phyloP scores from a whole-genome alignment of 2,797 vertebrate genomes.

The Callimico goeldii region DNA sequence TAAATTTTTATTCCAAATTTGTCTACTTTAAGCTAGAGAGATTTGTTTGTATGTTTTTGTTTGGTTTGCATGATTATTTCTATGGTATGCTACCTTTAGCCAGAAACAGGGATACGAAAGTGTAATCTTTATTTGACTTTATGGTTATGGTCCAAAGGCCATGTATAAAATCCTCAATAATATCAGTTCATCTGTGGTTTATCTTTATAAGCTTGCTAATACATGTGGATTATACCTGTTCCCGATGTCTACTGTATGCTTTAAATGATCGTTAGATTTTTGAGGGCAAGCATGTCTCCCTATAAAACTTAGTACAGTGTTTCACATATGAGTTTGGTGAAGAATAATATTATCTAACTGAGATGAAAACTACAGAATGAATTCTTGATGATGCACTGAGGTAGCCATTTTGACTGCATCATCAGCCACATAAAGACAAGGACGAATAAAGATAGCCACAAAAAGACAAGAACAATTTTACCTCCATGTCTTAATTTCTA shows the following conservation, averaged over 20 bases:
- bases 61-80: neutral
- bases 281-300: neutral
- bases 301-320: neutral
- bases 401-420: neutral
- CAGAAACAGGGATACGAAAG: slow-evolving; percentile 13
- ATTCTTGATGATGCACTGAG: neutral
- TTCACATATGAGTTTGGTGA: neutral
- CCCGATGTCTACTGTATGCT: neutral
- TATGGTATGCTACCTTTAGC: neutral
- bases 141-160: neutral
- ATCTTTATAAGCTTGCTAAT: neutral
- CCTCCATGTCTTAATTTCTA: neutral
- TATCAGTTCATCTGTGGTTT: neutral
- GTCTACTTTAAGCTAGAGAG: neutral
- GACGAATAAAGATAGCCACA: neutral
- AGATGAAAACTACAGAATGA: slow-evolving; percentile 21
- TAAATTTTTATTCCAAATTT: neutral
- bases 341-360: neutral
- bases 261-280: slow-evolving; percentile 21
- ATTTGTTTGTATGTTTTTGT: neutral
- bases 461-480: neutral
- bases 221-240: slow-evolving; percentile 4
- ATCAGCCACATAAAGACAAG: neutral
- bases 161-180: neutral
- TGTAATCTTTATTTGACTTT: neutral